Base-by-base conservation (phyloP, 2,113 vertebrate genomes). In the Atherinomorus stipes region DNA sequence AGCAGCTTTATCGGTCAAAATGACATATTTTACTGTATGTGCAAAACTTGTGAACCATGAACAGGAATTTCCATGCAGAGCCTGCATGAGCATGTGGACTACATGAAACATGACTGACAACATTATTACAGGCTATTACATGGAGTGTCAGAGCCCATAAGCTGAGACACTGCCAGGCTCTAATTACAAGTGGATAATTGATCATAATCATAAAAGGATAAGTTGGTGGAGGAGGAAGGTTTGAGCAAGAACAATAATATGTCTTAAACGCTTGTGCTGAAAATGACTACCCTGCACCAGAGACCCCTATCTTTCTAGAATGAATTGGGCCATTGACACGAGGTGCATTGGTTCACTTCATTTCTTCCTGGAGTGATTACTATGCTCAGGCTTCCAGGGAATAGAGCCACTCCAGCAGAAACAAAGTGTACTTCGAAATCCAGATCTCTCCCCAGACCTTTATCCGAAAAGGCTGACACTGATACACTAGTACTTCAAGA, bases 121-220 rank as follows among this genome's bases (percentile, higher is more conserved):
- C 83, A 78, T 88, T 86, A 90, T 92, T 91, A 89, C 57, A 85
- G 81, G 83, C 81, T 86, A 84, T 90, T 84, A 88, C 80, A 77
- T 80, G 61, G 85, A 85, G 76, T 89, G 76, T 76, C 80, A 80
- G 78, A 71, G 77, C 78, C 74, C 73, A 84, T 82, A 77, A 79
- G 74, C 74, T 78, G 81, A 86, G 81, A 86, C 87, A 88, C 83
- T 90, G 86, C 76, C 74, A 86, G 80, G 74, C 71, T 91, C 70
- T 88, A 90, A 90, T 91, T 90, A 88, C 67, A 83, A 89, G 74
- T 84, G 83, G 81, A 89, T 91, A 92, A 93, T 88, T 91, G 86
- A 89, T 89, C 87, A 80, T 89, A 86, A 92, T 89, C 85, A 86
- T 76, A 83, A 82, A 85, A 88, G 83, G 78, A 85, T 85, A 83